Conservation (phyloP, 1,140 invertebrate species). For the Drosophila jambulina region DNA sequence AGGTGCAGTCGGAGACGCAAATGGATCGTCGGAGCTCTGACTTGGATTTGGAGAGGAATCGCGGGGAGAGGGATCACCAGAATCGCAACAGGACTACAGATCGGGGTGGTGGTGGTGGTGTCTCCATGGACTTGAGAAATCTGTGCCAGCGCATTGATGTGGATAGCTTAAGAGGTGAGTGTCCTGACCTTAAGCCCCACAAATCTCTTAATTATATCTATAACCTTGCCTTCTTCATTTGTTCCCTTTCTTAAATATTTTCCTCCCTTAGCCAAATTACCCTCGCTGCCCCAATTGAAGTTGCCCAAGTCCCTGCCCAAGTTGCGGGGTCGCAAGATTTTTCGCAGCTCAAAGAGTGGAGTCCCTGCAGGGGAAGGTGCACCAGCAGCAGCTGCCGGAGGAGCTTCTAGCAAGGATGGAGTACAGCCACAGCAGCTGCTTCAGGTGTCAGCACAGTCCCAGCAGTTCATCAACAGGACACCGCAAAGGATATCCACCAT, state of each 20-base stretch:
- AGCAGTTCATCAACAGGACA: conserved; percentile 76
- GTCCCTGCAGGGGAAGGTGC: not conserved
- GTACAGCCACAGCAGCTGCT: conserved; percentile 8
- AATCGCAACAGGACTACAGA: conserved; percentile 12
- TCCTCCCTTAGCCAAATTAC: conserved; percentile 51
- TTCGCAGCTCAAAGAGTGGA: conserved; percentile 59
- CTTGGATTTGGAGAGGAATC: conserved; percentile 10
- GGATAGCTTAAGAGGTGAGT: conserved; percentile 55
- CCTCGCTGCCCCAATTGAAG: conserved; percentile 68
- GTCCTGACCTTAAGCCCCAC: not conserved
- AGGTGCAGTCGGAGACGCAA: conserved; percentile 21
- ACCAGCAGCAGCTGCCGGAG: not conserved
- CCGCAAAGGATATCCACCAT: conserved; percentile 78
- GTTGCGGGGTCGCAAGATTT: conserved; percentile 70
- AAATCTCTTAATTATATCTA: not conserved
- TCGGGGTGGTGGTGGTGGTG: conserved; percentile 6
- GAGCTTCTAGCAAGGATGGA: not conserved
- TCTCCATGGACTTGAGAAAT: conserved; percentile 65
- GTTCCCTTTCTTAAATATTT: not conserved
- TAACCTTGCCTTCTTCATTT: not conserved
- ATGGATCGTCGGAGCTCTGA: conserved; percentile 21
- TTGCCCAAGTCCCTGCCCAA: conserved; percentile 75
- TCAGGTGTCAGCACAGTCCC: conserved; percentile 41
- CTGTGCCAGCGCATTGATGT: conserved; percentile 63
- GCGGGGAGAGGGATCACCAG: not conserved